Evolutionary conservation across 2,888 invertebrate genomes (phyloP), one percentile per base, ranked within the genome.

Genomic region (Drosophila infuscata): DNA sequence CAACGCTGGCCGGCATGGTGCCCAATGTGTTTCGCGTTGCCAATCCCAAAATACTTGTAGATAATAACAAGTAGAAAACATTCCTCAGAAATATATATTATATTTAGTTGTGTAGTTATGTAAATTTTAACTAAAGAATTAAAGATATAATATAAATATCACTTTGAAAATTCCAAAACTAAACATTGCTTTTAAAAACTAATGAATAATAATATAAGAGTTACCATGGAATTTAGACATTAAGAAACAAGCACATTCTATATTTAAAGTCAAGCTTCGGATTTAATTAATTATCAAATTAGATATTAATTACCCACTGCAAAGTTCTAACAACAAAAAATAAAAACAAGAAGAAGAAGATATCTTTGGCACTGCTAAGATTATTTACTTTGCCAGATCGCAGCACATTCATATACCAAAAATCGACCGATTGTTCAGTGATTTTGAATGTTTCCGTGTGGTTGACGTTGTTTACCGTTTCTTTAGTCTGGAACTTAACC

Each of bases 21-120:
- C 98, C 99, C 32, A 95, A 96, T 90, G 98, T 99, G 81, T 99
- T 99, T 94, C 95, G 98, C 76, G 96, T 98, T 48, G 97, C 98
- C n/a, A 99, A 98, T 94, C 98, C 99, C 4, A 95, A 99, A 87
- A 96, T 97, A 89, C 95, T 96, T 81, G 96, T 95, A 83, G 94
- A 94, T 72, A 87, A 75, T 43, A 82, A 61, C 60, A 90, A 90
- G 43, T 75, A 61, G 52, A 29, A 58, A 9, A 38, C 29, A 38
- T 29, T 38, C 29, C 29, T 8, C 2, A 17, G 29, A 35, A 29
- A 12, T 29, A 0, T 8, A 25, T 29, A 29, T 12, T 36, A 3
- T 25, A 29, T 6, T 5, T n/a, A 17, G 9, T 30, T 51, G 11
- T 25, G 20, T 25, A 25, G 20, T 25, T n/a, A n/a, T 30, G 6